Evolutionary conservation across 2,888 invertebrate genomes (phyloP).

Genomic region (Nephrotoma flavescens): DNA sequence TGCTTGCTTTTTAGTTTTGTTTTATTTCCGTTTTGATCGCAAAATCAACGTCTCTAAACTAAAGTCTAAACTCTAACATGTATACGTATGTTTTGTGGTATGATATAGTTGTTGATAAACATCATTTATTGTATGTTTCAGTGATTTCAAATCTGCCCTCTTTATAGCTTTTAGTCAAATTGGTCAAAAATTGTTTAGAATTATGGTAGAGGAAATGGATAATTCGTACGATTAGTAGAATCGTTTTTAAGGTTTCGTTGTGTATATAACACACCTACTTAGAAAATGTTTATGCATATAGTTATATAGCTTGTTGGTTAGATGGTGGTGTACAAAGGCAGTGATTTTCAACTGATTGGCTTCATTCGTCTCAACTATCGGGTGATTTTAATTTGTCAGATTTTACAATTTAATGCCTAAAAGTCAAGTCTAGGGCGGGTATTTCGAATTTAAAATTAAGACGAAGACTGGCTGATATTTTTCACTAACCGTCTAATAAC

Average conservation of each 20-base stretch:
- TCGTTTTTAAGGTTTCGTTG: background rate
- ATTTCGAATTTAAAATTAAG: too few relatives aligned
- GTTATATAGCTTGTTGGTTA: background rate
- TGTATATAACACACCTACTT: background rate
- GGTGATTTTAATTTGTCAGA: too few relatives aligned
- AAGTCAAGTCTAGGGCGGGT: too few relatives aligned
- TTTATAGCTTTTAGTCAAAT: background rate
- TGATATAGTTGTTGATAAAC: background rate
- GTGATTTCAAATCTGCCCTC: background rate
- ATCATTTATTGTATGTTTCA: background rate
- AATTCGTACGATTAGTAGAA: background rate
- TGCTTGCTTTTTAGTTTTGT: background rate
- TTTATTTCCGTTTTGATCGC: background rate
- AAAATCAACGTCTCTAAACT: background rate
- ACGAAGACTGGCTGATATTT: too few relatives aligned
- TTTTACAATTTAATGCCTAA: too few relatives aligned
- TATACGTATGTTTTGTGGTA: background rate
- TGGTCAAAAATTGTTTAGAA: background rate
- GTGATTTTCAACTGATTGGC: background rate
- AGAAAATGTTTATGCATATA: background rate
- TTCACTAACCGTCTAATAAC: too few relatives aligned
- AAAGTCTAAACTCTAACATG: background rate
- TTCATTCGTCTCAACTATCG: too few relatives aligned
- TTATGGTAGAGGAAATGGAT: background rate
- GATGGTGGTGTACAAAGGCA: background rate